These are phyloP conservation scores for Malachius bipustulatus DNA, from an alignment of 2,888 invertebrate genomes.

Conservation along the genomic window DNA sequence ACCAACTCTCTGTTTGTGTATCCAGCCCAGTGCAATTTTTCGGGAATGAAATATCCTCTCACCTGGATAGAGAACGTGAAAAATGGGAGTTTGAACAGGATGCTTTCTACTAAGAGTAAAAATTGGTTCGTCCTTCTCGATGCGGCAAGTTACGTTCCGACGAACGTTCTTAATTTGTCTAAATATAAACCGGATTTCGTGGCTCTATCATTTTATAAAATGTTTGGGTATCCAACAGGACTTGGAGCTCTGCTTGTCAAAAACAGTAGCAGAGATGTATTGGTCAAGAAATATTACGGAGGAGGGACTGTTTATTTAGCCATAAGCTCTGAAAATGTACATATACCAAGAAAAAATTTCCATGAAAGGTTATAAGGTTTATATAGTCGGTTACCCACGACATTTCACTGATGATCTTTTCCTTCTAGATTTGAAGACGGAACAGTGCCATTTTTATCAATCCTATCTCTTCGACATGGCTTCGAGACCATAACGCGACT, in stretches of 20 bases:
- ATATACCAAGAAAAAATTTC: slow-evolving; percentile 54
- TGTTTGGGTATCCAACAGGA: slow-evolving; percentile 93
- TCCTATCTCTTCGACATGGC: slow-evolving; percentile 70
- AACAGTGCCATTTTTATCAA: slow-evolving; percentile 75
- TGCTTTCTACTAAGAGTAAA: slow-evolving; percentile 31
- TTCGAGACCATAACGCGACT: slow-evolving; percentile 60
- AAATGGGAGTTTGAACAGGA: slow-evolving; percentile 43
- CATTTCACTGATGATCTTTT: too few species aligned
- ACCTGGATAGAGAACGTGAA: slow-evolving; percentile 53
- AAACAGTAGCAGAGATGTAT: slow-evolving; percentile 46
- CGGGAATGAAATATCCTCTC: slow-evolving; percentile 81
- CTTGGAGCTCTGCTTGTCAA: slow-evolving; percentile 78
- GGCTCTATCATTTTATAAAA: slow-evolving; percentile 89
- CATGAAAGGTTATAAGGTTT: slow-evolving; percentile 52
- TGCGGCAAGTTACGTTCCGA: slow-evolving; percentile 71
- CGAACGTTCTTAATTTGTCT: slow-evolving; percentile 64
- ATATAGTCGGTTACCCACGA: too few species aligned
- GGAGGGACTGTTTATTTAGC: slow-evolving; percentile 89
- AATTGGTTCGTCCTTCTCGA: slow-evolving; percentile 72
- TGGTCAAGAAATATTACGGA: slow-evolving; percentile 74
- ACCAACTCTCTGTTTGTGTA: slow-evolving; percentile 61
- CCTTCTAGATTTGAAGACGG: slow-evolving; percentile 84
- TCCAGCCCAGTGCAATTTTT: slow-evolving; percentile 92
- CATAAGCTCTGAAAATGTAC: slow-evolving; percentile 56
- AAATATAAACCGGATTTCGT: slow-evolving; percentile 75